Evolutionary conservation across 2,888 invertebrate genomes (phyloP), one percentile per base, ranked within the genome.

Genomic region (Allacma fusca): DNA sequence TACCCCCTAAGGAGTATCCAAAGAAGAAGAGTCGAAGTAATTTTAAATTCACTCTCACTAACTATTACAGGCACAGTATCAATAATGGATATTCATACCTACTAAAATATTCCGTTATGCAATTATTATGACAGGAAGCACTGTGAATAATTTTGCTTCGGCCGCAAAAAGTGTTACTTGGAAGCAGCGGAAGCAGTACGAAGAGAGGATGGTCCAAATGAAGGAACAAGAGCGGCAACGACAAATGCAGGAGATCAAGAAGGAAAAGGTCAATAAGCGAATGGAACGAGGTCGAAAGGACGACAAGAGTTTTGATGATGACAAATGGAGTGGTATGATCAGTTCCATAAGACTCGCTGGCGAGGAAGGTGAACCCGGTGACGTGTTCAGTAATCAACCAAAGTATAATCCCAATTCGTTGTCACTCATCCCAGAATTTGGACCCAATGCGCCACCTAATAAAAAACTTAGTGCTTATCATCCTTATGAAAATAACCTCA

Each of bases 351-450:
- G 62, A 16, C 23, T 62, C 2, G 23, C 24, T 12, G 62, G 62
- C 2, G 62, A 62, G 26, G 62, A 62, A 24, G 62, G 62, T 24
- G 62, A 62, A n/a, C 24, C 62, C 4, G 62, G 62, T 7, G 62
- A 62, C 16, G 2, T n/a, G 1, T 62, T 62, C 62, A 62, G 5
- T 57, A 57, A 57, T 57, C 5, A 2, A 4, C 7, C 26, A 12
- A 26, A 23, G 9, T 2, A 62, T 21, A 24, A 62, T 24, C 23
- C 1, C 2, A 12, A 62, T 7, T 5, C 13, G 2, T 23, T 62
- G 62, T 23, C 2, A 9, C 9, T 62, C 24, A 12, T 24, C 12
- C 26, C 26, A n/a, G 62, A 62, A 24, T 23, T 24, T 2, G 62
- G 13, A 23, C 23, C 26, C 5, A 57, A 4, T 21, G n/a, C 19